These are phyloP conservation scores for Acromyrmex heyeri DNA, from an alignment of 1,140 invertebrate genomes.

Conservation along the genomic window DNA sequence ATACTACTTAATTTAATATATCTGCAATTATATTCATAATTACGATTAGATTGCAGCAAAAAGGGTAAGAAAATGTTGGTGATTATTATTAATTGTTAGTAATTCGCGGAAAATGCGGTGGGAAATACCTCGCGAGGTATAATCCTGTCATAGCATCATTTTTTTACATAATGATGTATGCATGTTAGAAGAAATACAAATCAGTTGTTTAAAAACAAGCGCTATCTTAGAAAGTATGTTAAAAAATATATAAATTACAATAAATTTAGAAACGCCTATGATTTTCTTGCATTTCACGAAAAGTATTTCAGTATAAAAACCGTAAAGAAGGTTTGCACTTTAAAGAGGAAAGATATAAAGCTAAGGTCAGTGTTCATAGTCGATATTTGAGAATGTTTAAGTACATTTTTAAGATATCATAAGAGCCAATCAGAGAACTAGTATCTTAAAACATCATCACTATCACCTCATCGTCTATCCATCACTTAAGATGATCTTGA, in stretches of 20 bases:
- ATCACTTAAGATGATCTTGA: too few species aligned
- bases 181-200: slow-evolving; percentile 51
- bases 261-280: too few species aligned
- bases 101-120: slow-evolving; percentile 1
- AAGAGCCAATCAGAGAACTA: too few species aligned
- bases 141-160: slow-evolving; percentile 39
- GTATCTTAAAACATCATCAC: too few species aligned
- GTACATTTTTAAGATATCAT: too few species aligned
- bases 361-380: too few species aligned
- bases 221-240: neutral
- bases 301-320: too few species aligned
- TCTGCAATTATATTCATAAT: neutral
- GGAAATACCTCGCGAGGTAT: neutral
- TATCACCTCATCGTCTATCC: too few species aligned
- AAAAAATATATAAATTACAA: neutral
- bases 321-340: too few species aligned
- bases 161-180: slow-evolving; percentile 43
- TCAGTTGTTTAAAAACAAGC: slow-evolving; percentile 11
- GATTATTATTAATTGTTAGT: slow-evolving; percentile 25
- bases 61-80: neutral
- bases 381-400: too few species aligned
- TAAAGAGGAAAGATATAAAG: too few species aligned
- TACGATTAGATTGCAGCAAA: neutral
- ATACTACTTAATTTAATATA: neutral
- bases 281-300: too few species aligned